Evolutionary conservation across 2,113 vertebrate genomes (phyloP).

Genomic region (Condylura cristata): DNA sequence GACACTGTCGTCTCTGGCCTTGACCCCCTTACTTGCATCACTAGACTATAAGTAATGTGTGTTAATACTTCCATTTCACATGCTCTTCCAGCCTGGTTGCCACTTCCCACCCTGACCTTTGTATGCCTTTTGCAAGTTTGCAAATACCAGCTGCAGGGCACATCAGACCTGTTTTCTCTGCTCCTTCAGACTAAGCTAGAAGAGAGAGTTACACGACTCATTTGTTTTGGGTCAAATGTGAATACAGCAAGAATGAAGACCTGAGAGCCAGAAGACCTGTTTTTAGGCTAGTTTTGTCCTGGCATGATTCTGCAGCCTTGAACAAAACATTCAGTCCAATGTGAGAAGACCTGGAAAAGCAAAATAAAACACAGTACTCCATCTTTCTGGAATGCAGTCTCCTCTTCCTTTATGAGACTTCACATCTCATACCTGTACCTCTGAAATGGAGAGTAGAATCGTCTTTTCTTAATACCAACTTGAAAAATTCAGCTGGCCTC

Average conservation of each 20-base stretch:
- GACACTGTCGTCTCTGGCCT: neutral
- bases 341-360: too few relatives aligned
- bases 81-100: too few relatives aligned
- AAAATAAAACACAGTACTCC: neutral
- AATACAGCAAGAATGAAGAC: neutral
- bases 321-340: neutral
- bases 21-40: neutral
- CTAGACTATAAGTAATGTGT: neutral
- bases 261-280: constrained; percentile 30
- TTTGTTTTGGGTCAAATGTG: neutral
- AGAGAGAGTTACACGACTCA: neutral
- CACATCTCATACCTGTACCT: neutral
- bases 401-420: too few relatives aligned
- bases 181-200: neutral
- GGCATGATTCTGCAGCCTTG: neutral
- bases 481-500: constrained; percentile 22
- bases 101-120: neutral
- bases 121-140: neutral
- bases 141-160: neutral
- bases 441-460: neutral
- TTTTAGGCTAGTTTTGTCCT: constrained; percentile 31
- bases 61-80: neutral
- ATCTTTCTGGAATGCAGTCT: neutral
- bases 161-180: neutral
- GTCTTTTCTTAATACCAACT: neutral